phyloP scores from a whole-genome alignment of 2,113 vertebrate species.

The Egretta garzetta region DNA sequence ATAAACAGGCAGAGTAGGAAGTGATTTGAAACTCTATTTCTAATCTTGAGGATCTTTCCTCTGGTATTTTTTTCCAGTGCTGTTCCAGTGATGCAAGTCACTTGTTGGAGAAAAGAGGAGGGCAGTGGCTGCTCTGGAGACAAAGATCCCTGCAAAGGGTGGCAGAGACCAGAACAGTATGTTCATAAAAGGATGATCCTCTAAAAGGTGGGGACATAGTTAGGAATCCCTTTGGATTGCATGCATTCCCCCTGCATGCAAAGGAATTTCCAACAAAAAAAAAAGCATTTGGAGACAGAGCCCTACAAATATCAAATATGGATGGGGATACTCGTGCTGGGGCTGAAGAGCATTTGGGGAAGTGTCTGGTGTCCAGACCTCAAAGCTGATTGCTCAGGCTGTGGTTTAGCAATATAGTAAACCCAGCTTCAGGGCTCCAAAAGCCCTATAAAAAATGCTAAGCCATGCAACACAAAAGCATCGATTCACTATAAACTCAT shows the following conservation, averaged over 20 bases:
- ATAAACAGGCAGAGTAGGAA: neutral
- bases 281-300: neutral
- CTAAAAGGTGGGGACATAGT: neutral
- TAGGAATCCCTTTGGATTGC: neutral
- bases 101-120: neutral
- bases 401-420: neutral
- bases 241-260: neutral
- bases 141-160: neutral
- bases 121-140: neutral
- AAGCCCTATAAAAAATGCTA: neutral
- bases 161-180: neutral
- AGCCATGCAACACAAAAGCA: neutral
- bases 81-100: neutral
- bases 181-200: neutral
- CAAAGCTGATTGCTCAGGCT: neutral
- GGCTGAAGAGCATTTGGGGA: neutral
- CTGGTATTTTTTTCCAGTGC: neutral
- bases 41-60: neutral
- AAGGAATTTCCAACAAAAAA: neutral
- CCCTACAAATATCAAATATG: neutral
- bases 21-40: neutral
- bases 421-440: neutral
- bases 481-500: neutral
- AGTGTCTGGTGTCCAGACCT: neutral
- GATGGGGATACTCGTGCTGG: neutral